A percentile compares a stretch with the other conserved stretches of the same genome.
phyloP scores from a whole-genome alignment of 2,888 invertebrate species.

The Mechanitis messenoides region DNA sequence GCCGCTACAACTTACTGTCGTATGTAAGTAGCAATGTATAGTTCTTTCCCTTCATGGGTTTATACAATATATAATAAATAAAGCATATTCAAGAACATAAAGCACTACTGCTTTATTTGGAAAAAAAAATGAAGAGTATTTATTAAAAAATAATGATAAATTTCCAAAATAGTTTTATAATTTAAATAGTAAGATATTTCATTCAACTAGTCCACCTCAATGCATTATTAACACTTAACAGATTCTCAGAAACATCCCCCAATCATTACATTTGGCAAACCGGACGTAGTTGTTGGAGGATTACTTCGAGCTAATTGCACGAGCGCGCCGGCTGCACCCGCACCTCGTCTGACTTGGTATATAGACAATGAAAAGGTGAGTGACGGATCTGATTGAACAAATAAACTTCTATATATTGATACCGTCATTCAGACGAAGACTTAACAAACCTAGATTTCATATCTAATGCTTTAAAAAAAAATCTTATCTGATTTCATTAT shows the following conservation, averaged over 20 bases:
- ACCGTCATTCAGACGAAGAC: too few relatives aligned
- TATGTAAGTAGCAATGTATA: slow-evolving; percentile 78
- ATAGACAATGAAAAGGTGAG: slow-evolving; percentile 84
- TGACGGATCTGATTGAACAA: background rate
- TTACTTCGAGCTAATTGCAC: slow-evolving; percentile 84
- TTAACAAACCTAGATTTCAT: too few relatives aligned
- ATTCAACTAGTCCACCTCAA: background rate
- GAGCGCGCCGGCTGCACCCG: slow-evolving; percentile 83
- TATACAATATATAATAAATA: too few relatives aligned
- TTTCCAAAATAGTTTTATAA: too few relatives aligned
- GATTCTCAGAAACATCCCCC: slow-evolving; percentile 83
- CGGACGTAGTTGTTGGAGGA: slow-evolving; percentile 83
- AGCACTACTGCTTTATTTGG: too few relatives aligned
- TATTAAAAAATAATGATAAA: too few relatives aligned
- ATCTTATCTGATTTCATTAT: background rate
- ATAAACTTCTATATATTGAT: too few relatives aligned
- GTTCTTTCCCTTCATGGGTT: too few relatives aligned
- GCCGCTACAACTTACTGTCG: slow-evolving; percentile 85
- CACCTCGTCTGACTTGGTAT: slow-evolving; percentile 85
- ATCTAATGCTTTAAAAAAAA: too few relatives aligned
- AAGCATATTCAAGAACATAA: too few relatives aligned
- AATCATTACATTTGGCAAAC: slow-evolving; percentile 82
- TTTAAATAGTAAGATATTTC: too few relatives aligned
- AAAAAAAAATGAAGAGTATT: too few relatives aligned
- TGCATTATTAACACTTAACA: slow-evolving; percentile 27